Conservation (phyloP, 2,113 vertebrate species). For the Dromas ardeola region DNA sequence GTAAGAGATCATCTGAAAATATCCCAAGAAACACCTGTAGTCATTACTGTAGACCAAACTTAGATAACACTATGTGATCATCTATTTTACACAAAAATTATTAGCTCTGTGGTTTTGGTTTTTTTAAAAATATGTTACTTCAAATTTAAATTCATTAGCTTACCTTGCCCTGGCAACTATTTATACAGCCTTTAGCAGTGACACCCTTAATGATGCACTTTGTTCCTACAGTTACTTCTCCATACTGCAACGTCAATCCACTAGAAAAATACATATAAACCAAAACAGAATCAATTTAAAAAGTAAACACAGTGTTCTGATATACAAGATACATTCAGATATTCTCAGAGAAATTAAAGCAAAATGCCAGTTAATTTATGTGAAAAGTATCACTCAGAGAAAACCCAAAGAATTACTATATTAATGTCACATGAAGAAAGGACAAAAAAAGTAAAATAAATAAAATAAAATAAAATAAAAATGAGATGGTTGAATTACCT, state of each 20-base stretch:
- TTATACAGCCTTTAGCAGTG: constrained; percentile 79
- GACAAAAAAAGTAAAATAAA: background rate
- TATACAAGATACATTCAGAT: background rate
- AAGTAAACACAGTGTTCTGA: background rate
- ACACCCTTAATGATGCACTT: constrained; percentile 80
- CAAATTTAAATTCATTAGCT: constrained; percentile 15
- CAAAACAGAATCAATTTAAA: background rate
- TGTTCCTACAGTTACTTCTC: constrained; percentile 59
- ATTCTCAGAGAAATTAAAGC: background rate
- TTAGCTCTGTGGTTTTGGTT: background rate
- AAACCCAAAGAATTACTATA: background rate
- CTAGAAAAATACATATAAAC: constrained; percentile 64
- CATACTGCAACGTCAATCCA: constrained; percentile 80
- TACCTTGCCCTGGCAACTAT: constrained; percentile 84
- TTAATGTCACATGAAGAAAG: background rate
- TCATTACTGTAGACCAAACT: background rate
- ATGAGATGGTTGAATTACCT: constrained; percentile 63
- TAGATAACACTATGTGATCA: background rate
- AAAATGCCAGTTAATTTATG: background rate
- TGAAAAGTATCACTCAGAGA: background rate
- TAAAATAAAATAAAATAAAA: no score
- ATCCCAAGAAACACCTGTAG: background rate
- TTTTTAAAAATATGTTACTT: background rate
- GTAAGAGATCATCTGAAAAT: background rate
- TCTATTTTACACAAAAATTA: background rate